A percentile compares a stretch with the other conserved stretches of the same genome.
phyloP scores from a whole-genome alignment of 2,888 invertebrate genomes.

The Embidobia sp. region DNA sequence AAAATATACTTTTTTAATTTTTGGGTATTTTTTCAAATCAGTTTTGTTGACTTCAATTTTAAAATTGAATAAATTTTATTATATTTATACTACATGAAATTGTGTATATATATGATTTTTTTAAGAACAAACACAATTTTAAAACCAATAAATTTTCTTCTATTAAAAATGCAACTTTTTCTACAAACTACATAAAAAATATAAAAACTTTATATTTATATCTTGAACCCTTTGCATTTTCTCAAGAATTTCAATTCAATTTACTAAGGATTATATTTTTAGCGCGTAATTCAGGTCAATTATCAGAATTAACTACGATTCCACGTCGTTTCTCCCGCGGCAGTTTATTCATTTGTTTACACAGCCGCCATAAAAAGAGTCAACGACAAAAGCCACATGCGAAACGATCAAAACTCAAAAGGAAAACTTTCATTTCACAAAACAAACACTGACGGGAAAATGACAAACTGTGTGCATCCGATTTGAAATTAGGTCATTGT shows the following conservation, averaged over 20 bases:
- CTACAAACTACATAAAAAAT: no score
- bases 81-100: no score
- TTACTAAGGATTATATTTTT: slow-evolving; percentile 33
- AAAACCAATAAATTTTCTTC: no score
- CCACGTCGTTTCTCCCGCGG: slow-evolving; percentile 11
- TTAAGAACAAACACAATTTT: no score
- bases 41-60: no score
- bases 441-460: background rate
- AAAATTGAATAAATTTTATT: no score
- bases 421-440: background rate
- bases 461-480: background rate
- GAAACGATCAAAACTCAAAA: background rate
- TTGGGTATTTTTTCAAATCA: no score
- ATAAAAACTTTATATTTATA: no score
- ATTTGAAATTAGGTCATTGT: no score
- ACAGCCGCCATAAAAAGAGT: background rate
- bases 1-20: no score
- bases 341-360: slow-evolving; percentile 26
- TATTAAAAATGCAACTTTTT: background rate
- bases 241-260: slow-evolving; percentile 6
- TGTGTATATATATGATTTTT: no score
- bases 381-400: background rate
- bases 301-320: slow-evolving; percentile 33
- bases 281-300: slow-evolving; percentile 40
- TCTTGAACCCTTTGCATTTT: no score